Base-by-base conservation (phyloP, 2,797 vertebrate species). In the Sebastes itinus region DNA sequence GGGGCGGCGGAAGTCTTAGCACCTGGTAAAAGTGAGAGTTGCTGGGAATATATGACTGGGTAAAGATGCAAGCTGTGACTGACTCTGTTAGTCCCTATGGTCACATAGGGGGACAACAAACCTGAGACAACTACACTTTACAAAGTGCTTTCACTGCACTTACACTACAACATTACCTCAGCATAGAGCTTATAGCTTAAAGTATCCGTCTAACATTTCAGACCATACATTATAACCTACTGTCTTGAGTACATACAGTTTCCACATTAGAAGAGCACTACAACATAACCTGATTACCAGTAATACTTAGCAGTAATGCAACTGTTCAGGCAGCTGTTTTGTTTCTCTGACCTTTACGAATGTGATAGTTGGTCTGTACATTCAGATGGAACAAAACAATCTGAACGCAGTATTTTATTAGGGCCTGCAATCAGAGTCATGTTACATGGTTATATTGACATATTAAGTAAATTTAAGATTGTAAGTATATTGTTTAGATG, bases 11-110 rank as follows among this genome's bases (percentile, higher is more conserved):
- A 60, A 35, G 27, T 42, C 42, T 79, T 67, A 27, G 49, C 33
- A 35, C 32, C 69, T 79, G 61, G 42, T 63, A 56, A 30, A 72
- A 77, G 66, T 16, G 61, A 79, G 27, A 11, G 33, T 9, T 72
- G 62, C 25, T 42, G 69, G 22, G 77, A 55, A 58, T 70, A 75
- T 74, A 69, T 46, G 27, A 61, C 56, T 12, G 3, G 58, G 69
- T 76, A 76, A 80, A 35, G 64, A 66, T 13, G 58, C 61, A 63
- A 28, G 27, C 49, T 22, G 6, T 62, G 72, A 46, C 33, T 5
- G 54, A n/a, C 33, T 54, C 32, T 20, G n/a, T 46, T 55, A 10
- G 30, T 62, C 35, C 30, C 54, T 7, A 9, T 13, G 52, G 49
- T 77, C 30, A 64, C 54, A 73, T 4, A 46, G 18, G 18, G 12